Percentiles rank a stretch among this genome's conserved stretches.
Evolutionary conservation across 2,113 vertebrate genomes (phyloP).

Genomic region (Saimiri boliviensis): DNA sequence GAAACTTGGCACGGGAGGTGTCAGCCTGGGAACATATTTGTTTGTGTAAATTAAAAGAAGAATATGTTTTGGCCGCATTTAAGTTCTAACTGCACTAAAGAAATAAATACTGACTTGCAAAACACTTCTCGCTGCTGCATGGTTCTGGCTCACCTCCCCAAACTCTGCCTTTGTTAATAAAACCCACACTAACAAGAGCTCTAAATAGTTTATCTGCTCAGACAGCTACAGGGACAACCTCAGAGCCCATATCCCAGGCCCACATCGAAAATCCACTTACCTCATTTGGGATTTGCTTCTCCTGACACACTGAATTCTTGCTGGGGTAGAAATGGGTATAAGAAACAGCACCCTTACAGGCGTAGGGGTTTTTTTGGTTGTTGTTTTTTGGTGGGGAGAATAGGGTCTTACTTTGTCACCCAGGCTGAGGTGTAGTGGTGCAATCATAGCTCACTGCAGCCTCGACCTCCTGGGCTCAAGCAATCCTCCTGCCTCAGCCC

Average conservation of each 20-base stretch:
- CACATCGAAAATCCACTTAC: not conserved
- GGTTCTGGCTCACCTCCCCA: conserved; percentile 51
- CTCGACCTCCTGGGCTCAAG: no score
- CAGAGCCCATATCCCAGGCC: not conserved
- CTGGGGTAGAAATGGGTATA: no score
- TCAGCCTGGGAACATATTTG: conserved; percentile 77
- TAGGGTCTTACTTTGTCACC: no score
- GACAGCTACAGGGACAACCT: not conserved
- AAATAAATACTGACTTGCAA: conserved; percentile 59
- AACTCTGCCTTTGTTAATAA: conserved; percentile 57
- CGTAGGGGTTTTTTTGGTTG: no score
- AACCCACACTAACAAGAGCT: not conserved
- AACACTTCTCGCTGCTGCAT: not conserved
- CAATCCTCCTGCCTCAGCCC: no score
- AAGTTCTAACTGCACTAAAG: conserved; percentile 49
- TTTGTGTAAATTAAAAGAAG: conserved; percentile 73
- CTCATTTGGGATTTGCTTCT: not conserved
- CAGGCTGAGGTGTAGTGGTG: no score
- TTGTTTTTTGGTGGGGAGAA: no score
- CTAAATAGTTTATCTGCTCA: not conserved
- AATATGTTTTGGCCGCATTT: conserved; percentile 78
- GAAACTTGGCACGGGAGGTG: conserved; percentile 71
- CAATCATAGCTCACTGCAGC: no score
- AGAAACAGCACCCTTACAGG: not conserved
- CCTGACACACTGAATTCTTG: not conserved